phyloP scores from a whole-genome alignment of 2,113 vertebrate species.

The Sinocyclocheilus maitianheensis region DNA sequence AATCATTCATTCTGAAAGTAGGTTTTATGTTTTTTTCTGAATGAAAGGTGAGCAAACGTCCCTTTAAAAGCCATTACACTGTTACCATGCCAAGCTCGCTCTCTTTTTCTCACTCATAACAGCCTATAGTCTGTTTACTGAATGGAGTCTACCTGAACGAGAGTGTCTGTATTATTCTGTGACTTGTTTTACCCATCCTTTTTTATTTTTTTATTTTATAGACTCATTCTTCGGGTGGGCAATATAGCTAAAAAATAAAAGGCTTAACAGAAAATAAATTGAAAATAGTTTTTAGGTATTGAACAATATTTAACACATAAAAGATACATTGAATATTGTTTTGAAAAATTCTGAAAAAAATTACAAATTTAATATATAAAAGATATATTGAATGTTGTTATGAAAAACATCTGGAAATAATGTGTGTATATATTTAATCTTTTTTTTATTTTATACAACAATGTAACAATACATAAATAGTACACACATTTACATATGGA shows the following conservation, averaged over 20 bases:
- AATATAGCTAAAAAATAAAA: not conserved
- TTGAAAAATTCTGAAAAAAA: not conserved
- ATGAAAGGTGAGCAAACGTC: slow-evolving; percentile 43
- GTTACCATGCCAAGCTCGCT: not conserved
- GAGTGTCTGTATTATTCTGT: slow-evolving; percentile 9
- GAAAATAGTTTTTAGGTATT: too few species aligned
- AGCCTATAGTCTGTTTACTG: slow-evolving; percentile 4
- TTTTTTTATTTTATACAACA: too few species aligned
- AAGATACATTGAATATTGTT: not conserved
- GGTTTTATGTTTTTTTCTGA: slow-evolving; percentile 41
- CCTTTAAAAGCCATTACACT: slow-evolving; percentile 35
- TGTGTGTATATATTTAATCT: not conserved
- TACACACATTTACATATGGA: too few species aligned
- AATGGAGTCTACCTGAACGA: slow-evolving; percentile 5
- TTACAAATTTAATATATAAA: not conserved
- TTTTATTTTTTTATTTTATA: not conserved
- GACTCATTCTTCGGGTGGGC: not conserved
- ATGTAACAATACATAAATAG: too few species aligned
- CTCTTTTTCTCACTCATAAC: not conserved
- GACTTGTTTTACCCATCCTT: not conserved
- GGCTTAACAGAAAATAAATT: not conserved
- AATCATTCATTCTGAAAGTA: slow-evolving; percentile 50
- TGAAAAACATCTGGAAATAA: too few species aligned
- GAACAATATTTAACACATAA: not conserved
- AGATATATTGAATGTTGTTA: not conserved